Percentiles rank a stretch among this genome's conserved stretches.
Evolutionary conservation across 2,113 vertebrate genomes (phyloP).

Genomic region (Rhynchomys soricoides): DNA sequence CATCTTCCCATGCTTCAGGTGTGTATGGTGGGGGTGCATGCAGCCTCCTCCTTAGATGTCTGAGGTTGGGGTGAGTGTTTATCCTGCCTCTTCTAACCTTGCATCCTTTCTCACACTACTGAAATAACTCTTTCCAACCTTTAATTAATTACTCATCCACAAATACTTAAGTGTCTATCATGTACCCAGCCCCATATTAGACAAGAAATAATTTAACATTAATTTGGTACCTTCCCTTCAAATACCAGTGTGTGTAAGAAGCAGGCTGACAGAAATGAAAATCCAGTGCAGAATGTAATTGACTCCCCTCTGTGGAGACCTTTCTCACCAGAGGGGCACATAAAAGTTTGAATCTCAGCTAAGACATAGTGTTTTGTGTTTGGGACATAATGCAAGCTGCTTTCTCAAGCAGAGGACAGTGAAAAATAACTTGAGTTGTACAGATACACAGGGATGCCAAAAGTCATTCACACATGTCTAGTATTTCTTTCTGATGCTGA

Average conservation of each 20-base stretch:
- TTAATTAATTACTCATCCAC: neutral
- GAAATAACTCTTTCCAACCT: neutral
- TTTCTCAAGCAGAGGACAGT: neutral
- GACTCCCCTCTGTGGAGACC: neutral
- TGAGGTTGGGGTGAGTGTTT: neutral
- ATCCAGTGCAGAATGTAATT: neutral
- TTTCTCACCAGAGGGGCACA: neutral
- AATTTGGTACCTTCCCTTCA: neutral
- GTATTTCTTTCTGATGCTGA: neutral
- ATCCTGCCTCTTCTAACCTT: neutral
- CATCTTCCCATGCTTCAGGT: neutral
- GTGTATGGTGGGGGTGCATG: neutral
- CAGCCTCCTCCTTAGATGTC: neutral
- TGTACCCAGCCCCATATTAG: neutral
- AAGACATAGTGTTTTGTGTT: neutral
- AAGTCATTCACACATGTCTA: neutral
- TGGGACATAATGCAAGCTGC: neutral
- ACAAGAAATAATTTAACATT: neutral
- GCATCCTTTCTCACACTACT: neutral
- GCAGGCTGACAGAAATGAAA: neutral
- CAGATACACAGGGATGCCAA: neutral
- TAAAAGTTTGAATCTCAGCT: slow-evolving; percentile 1
- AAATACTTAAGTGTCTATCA: neutral
- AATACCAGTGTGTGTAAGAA: neutral
- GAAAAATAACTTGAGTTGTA: neutral